phyloP scores from a whole-genome alignment of 2,888 invertebrate species.

The Therioaphis trifolii region DNA sequence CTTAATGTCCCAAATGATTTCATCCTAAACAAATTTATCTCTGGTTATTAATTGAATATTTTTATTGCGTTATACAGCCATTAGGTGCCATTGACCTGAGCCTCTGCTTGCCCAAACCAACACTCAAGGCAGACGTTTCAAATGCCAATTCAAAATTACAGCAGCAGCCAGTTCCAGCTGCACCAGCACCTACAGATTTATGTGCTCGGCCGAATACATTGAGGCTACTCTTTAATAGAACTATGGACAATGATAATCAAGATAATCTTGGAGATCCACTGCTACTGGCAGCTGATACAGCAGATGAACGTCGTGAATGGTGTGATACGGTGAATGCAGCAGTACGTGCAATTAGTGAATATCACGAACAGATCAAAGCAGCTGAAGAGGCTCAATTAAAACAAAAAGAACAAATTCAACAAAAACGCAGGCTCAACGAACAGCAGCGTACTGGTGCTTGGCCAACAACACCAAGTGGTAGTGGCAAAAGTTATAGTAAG shows the following conservation, averaged over 20 bases:
- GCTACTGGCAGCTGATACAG: slow-evolving; percentile 17
- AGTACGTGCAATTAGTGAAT: background rate
- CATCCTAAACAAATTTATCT: background rate
- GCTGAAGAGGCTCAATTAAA: background rate
- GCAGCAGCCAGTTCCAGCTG: background rate
- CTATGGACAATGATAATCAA: background rate
- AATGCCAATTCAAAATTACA: background rate
- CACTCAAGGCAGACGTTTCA: background rate
- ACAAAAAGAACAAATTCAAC: background rate
- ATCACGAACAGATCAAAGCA: background rate
- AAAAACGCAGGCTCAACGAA: background rate
- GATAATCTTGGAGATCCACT: background rate
- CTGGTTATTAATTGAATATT: background rate
- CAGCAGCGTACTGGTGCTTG: slow-evolving; percentile 5
- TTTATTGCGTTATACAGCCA: slow-evolving; percentile 22
- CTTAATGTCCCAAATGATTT: too few relatives aligned
- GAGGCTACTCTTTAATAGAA: slow-evolving; percentile 3
- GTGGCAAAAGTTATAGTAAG: background rate
- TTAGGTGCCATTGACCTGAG: slow-evolving; percentile 4
- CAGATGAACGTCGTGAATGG: slow-evolving; percentile 27
- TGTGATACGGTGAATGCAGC: slow-evolving; percentile 21
- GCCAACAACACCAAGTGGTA: background rate
- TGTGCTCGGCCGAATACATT: slow-evolving; percentile 33
- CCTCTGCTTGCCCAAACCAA: background rate
- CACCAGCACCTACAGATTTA: slow-evolving; percentile 9